These are phyloP conservation scores for Hippocampus barbouri DNA, from an alignment of 2,113 vertebrate species.

Conservation along the genomic window DNA sequence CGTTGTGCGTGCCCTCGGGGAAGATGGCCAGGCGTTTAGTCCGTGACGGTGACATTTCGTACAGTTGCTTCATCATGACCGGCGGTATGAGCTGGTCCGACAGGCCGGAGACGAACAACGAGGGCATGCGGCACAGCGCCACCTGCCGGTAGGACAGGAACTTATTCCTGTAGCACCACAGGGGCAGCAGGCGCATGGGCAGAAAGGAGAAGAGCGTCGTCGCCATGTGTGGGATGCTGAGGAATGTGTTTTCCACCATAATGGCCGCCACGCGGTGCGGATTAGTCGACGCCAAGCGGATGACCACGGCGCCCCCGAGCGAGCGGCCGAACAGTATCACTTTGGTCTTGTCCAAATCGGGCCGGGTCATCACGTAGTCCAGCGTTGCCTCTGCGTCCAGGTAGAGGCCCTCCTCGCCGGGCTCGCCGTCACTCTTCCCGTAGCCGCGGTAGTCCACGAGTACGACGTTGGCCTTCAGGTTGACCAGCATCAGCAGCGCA, in stretches of 20 bases:
- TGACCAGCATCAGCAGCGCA: slow-evolving; percentile 96
- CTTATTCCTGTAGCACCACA: slow-evolving; percentile 99
- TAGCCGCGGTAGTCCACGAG: slow-evolving; percentile 96
- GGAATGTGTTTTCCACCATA: slow-evolving; percentile 96
- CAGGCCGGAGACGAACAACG: slow-evolving; percentile 94
- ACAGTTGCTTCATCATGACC: slow-evolving; percentile 99
- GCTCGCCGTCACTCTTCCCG: slow-evolving; percentile 95
- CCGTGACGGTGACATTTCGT: slow-evolving; percentile 93
- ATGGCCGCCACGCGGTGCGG: slow-evolving; percentile 93
- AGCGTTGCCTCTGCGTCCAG: slow-evolving; percentile 91
- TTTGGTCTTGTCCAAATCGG: slow-evolving; percentile 98
- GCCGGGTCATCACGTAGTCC: slow-evolving; percentile 93
- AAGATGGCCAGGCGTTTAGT: slow-evolving; percentile 97
- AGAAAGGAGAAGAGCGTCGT: slow-evolving; percentile 95
- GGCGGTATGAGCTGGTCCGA: slow-evolving; percentile 98
- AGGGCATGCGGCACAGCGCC: slow-evolving; percentile 92
- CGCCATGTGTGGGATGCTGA: slow-evolving; percentile 98
- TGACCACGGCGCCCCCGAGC: slow-evolving; percentile 92
- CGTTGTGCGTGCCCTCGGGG: slow-evolving; percentile 96
- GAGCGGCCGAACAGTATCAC: slow-evolving; percentile 95
- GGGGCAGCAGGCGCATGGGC: slow-evolving; percentile 90
- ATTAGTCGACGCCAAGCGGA: slow-evolving; percentile 91
- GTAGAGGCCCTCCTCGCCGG: slow-evolving; percentile 89
- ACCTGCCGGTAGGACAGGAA: slow-evolving; percentile 95
- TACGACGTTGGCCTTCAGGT: slow-evolving; percentile 92